Evolutionary conservation across 2,113 vertebrate genomes (phyloP).

Genomic region (Crotalus viridis): DNA sequence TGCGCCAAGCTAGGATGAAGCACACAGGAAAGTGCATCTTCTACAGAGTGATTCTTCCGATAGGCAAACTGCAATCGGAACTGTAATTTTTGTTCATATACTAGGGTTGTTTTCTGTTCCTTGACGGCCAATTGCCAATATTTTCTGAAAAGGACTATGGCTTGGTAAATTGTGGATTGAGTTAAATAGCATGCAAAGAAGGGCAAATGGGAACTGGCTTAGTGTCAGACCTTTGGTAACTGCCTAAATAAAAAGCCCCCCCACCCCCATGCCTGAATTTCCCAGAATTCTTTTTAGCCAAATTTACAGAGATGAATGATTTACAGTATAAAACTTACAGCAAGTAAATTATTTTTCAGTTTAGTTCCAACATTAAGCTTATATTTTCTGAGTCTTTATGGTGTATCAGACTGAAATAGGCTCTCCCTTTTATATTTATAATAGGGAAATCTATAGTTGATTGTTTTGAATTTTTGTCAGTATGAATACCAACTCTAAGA

Average conservation of each 20-base stretch:
- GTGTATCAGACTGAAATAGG: not conserved
- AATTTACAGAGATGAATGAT: not conserved
- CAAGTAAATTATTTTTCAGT: not conserved
- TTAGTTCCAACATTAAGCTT: not conserved
- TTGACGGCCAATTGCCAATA: not conserved
- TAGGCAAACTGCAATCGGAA: no score
- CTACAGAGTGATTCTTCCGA: no score
- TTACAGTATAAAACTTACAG: not conserved
- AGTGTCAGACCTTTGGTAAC: not conserved
- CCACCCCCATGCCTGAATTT: not conserved
- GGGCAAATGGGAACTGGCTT: not conserved
- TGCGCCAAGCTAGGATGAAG: no score
- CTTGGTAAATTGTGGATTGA: not conserved
- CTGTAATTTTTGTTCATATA: not conserved
- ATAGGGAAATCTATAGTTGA: not conserved
- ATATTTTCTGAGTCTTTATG: not conserved
- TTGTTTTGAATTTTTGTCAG: not conserved
- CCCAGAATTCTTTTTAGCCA: not conserved
- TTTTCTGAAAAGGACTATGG: not conserved
- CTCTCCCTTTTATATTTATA: not conserved
- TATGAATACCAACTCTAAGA: not conserved
- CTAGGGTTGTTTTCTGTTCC: not conserved
- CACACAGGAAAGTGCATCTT: no score
- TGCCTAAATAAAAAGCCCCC: not conserved
- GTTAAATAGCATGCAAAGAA: not conserved